Base-by-base conservation (phyloP, 2,888 invertebrate genomes). In the Oligia latruncula region DNA sequence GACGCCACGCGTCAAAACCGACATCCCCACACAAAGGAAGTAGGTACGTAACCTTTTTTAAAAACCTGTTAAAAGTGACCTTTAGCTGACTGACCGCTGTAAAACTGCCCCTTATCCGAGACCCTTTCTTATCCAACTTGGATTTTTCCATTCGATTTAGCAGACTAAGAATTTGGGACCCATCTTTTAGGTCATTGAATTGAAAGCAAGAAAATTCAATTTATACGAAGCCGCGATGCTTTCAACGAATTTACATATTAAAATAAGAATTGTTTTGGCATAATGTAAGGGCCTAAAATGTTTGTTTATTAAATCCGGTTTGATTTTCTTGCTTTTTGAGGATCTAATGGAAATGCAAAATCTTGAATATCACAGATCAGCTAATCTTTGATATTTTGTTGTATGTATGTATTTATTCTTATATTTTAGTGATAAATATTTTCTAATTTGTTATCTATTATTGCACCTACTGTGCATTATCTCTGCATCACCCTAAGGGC, bases 111-210 rank as follows among this genome's bases (percentile, higher is more conserved):
- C 89, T 91, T 91, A 91, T 90, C 90, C 86, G n/a, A 71, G 88
- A 85, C 91, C 92, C 84, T 92, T 91, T 90, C 91, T 92, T 92
- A 92, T 91, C 91, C 89, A 73, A 89, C 90, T 91, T 83, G 88
- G 88, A 92, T 92, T 93, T 94, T 93, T 93, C 93, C 92, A 92
- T 90, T 91, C 91, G 93, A 93, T 94, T 92, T 87, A 87, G 90
- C 90, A 87, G 90, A 90, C 90, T 90, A 88, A 88, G 88, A 90
- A 88, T 89, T 89, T 85, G 90, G 90, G 82, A 78, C 88, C 90
- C 90, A 90, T 88, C 90, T 89, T 86, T 89, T 89, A 90, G 92
- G 90, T 89, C 92, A 89, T 87, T 88, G 90, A 91, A 92, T 91
- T 89, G 87, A 85, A 89, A 88, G 89, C 84, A 88, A 86, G 90